A percentile compares a stretch with the other conserved stretches of the same genome.
Evolutionary conservation across 2,888 invertebrate species (phyloP).

Genomic region (Gortyna flavago): DNA sequence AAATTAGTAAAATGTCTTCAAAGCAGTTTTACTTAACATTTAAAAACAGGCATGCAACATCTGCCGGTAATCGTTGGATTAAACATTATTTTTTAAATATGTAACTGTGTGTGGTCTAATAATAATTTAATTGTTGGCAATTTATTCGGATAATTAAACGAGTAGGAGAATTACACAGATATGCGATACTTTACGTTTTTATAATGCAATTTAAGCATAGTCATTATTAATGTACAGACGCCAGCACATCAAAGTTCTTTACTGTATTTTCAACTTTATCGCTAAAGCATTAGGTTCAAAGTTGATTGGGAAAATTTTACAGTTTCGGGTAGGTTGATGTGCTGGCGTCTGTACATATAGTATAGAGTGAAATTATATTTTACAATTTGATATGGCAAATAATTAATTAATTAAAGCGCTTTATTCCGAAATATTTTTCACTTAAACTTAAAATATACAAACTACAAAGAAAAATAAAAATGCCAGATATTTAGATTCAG

Average conservation of each 20-base stretch:
- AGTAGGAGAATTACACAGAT: slow-evolving; percentile 39
- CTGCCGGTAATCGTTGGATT: slow-evolving; percentile 71
- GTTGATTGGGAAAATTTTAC: too few relatives aligned
- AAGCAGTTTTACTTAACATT: slow-evolving; percentile 70
- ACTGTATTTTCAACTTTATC: too few relatives aligned
- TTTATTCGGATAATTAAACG: slow-evolving; percentile 56
- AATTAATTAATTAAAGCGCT: not conserved
- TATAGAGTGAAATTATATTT: not conserved
- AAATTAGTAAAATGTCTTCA: slow-evolving; percentile 67
- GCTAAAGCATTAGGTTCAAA: too few relatives aligned
- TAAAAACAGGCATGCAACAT: slow-evolving; percentile 68
- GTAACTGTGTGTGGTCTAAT: slow-evolving; percentile 72
- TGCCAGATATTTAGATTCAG: too few relatives aligned
- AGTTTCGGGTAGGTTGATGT: too few relatives aligned
- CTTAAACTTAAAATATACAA: too few relatives aligned
- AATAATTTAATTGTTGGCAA: slow-evolving; percentile 54
- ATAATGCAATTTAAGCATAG: slow-evolving; percentile 23
- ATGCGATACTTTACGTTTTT: slow-evolving; percentile 32
- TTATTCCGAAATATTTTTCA: too few relatives aligned
- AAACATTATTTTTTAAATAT: slow-evolving; percentile 68
- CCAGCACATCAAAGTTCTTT: too few relatives aligned
- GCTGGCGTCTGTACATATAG: not conserved
- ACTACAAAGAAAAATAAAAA: too few relatives aligned
- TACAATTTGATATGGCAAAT: too few relatives aligned
- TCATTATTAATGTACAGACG: slow-evolving; percentile 21